Base-by-base conservation (phyloP, 92 coral and sea anemone genomes). In the Galaxea fascicularis region DNA sequence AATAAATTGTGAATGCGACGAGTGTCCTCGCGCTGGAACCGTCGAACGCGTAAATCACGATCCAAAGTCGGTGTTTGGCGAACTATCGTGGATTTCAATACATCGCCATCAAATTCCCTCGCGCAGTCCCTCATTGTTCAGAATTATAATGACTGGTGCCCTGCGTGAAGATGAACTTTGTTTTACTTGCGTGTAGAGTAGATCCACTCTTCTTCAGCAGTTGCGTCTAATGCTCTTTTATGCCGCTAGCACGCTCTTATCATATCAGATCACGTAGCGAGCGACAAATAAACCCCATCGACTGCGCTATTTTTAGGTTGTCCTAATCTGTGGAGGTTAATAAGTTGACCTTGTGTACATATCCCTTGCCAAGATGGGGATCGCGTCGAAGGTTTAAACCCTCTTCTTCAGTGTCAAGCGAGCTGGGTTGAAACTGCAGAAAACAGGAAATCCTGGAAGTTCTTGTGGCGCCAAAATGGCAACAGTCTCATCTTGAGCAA, bases 1-100 rank as follows among this genome's bases (percentile, higher is more conserved):
- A 85, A 85, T 4, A 85, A 35, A 69, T 78, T 85, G 77, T 85
- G 89, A 13, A 85, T 58, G 18, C 89, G 89, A 68, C 64, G 89
- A 6, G 83, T 76, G 77, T 85, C 89, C 5, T 49, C 82, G 31
- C 71, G 65, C 18, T 76, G 75, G 54, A 85, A 85, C 22, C 89
- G 89, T n/a, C 89, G 51, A 15, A 85, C 44, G 51, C 75, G 89
- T 26, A 85, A 54, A 58, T 85, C 89, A 8, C 53, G 70, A 44
- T 85, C 89, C 28, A 85, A 78, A 28, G 84, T 71, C 59, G 86
- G 86, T 10, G 39, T 70, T 13, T 57, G 78, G 14, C 45, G 31
- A 54, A 4, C 71, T 14, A 70, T 24, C 20, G 73, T 20, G 3
- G 76, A 13, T 65, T 29, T 57, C 21, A 21, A 26, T 15, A 25